These are phyloP conservation scores for Anniella stebbinsi DNA, from an alignment of 2,797 vertebrate genomes.

Conservation along the genomic window DNA sequence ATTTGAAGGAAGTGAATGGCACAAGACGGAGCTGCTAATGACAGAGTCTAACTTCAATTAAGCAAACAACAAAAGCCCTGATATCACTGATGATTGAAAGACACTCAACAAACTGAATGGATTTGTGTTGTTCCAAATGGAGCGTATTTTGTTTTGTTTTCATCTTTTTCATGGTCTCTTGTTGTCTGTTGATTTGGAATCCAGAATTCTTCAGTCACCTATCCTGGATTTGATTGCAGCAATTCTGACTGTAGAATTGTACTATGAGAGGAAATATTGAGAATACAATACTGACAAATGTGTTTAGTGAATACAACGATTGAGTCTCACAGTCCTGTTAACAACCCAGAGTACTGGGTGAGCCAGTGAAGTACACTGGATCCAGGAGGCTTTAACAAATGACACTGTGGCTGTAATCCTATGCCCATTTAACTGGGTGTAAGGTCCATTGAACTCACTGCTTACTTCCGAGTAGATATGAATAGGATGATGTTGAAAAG, in stretches of 20 bases:
- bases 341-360: neutral
- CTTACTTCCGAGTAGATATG: neutral
- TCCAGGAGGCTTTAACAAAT: neutral
- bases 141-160: slow-evolving; percentile 41
- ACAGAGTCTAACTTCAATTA: slow-evolving; percentile 47
- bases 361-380: neutral
- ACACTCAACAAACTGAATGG: neutral
- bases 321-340: slow-evolving; percentile 22
- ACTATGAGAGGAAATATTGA: neutral
- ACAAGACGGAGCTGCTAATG: slow-evolving; percentile 49
- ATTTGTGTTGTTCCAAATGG: neutral
- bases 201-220: slow-evolving; percentile 23
- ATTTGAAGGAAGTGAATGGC: slow-evolving; percentile 52
- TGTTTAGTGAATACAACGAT: slow-evolving; percentile 28
- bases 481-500: neutral
- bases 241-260: neutral
- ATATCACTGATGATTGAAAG: slow-evolving; percentile 30
- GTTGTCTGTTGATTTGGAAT: slow-evolving; percentile 40
- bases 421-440: neutral
- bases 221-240: slow-evolving; percentile 7
- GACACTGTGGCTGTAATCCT: neutral
- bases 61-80: slow-evolving; percentile 51
- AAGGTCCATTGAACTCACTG: neutral
- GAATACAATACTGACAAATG: neutral
- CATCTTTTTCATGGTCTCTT: neutral